A percentile compares a stretch with the other conserved stretches of the same genome.
Evolutionary conservation across 2,888 invertebrate genomes (phyloP).

Genomic region (Dolichomitus sp.): DNA sequence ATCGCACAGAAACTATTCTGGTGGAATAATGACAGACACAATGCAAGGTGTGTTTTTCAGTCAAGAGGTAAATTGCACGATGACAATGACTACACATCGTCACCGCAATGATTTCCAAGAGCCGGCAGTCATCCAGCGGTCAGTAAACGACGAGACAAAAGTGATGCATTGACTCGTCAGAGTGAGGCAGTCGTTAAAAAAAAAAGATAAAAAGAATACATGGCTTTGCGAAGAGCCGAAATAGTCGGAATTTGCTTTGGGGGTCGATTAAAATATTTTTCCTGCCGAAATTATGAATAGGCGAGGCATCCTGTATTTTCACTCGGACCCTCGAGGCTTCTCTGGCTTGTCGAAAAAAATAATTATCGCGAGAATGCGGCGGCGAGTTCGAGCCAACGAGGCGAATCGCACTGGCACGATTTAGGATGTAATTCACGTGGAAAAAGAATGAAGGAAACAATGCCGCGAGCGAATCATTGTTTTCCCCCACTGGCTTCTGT

Average conservation of each 20-base stretch:
- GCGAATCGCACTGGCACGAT: slow-evolving; percentile 59
- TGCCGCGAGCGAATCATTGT: slow-evolving; percentile 63
- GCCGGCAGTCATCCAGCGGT: not conserved
- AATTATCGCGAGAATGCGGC: slow-evolving; percentile 62
- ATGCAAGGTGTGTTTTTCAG: slow-evolving; percentile 24
- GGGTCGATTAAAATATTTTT: slow-evolving; percentile 61
- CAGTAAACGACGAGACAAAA: slow-evolving; percentile 52
- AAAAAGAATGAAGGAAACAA: slow-evolving; percentile 62
- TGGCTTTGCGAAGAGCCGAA: slow-evolving; percentile 43
- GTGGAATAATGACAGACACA: slow-evolving; percentile 35
- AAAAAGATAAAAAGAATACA: slow-evolving; percentile 15
- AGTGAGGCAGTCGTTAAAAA: not conserved
- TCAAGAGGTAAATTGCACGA: slow-evolving; percentile 45
- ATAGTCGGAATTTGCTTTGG: slow-evolving; percentile 16
- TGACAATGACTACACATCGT: slow-evolving; percentile 47
- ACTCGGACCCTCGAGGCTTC: slow-evolving; percentile 8
- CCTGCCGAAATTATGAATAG: slow-evolving; percentile 64
- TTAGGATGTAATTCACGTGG: slow-evolving; percentile 66
- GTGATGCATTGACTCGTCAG: slow-evolving; percentile 22
- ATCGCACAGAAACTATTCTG: slow-evolving; percentile 6
- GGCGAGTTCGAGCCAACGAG: slow-evolving; percentile 55
- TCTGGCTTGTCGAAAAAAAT: slow-evolving; percentile 40
- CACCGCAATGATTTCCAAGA: slow-evolving; percentile 41
- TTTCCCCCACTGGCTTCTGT: slow-evolving; percentile 41
- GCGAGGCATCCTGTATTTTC: slow-evolving; percentile 61